Evolutionary conservation across 2,888 invertebrate species (phyloP).

Genomic region (Drosophila recens): DNA sequence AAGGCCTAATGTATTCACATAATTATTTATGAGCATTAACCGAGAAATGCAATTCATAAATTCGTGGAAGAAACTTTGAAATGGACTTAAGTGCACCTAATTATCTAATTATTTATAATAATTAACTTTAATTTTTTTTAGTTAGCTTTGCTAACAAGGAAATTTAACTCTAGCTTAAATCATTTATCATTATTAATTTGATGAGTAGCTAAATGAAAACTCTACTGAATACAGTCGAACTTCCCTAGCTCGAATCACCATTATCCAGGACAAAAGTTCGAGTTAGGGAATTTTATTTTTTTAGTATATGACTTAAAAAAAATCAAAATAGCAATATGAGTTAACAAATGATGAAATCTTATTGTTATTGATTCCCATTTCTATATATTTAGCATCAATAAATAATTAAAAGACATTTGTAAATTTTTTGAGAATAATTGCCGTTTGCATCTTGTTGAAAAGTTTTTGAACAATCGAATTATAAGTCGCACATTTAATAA

Average conservation of each 20-base stretch:
- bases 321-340: neutral
- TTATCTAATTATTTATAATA: constrained; percentile 11
- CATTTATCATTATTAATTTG: neutral
- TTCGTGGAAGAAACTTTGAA: neutral
- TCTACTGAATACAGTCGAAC: neutral
- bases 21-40: constrained; percentile 35
- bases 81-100: constrained; percentile 10
- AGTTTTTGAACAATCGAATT: neutral
- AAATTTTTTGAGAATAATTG: too few relatives aligned
- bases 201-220: neutral
- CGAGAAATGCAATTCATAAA: constrained; percentile 3
- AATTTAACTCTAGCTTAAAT: neutral
- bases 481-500: neutral
- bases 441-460: too few relatives aligned
- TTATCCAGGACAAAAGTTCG: too few relatives aligned
- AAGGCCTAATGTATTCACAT: constrained; percentile 32
- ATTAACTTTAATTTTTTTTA: constrained; percentile 1
- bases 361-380: neutral
- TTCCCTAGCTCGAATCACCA: too few relatives aligned
- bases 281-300: too few relatives aligned
- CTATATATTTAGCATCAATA: neutral
- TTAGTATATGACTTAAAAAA: neutral
- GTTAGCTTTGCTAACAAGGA: neutral
- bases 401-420: too few relatives aligned
- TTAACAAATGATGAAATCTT: neutral